Percentiles rank a stretch among this genome's conserved stretches.
Evolutionary conservation across 2,113 vertebrate species (phyloP).

Genomic region (Bothrops jararaca): DNA sequence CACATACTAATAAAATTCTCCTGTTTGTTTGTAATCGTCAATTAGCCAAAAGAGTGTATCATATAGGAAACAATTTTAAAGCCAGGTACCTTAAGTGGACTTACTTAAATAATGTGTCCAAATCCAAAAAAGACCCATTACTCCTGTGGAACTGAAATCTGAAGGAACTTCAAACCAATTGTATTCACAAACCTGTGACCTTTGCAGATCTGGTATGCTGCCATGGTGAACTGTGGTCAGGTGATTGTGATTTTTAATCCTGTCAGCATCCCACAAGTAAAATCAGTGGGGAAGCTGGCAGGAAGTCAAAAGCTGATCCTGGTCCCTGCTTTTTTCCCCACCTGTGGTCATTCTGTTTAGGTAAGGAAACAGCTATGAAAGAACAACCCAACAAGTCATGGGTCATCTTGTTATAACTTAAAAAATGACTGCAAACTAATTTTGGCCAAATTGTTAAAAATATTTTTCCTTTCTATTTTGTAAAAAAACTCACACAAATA

Average conservation of each 20-base stretch:
- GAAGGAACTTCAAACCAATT: neutral
- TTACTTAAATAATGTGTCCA: neutral
- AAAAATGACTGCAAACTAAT: neutral
- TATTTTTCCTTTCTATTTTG: neutral
- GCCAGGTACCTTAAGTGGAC: neutral
- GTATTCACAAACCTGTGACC: neutral
- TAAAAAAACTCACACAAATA: neutral
- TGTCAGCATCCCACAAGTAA: neutral
- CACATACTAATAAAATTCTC: neutral
- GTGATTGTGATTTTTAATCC: neutral
- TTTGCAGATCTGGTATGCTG: neutral
- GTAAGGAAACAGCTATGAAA: neutral
- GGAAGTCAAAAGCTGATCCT: neutral
- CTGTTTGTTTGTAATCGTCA: neutral
- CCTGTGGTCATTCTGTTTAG: neutral
- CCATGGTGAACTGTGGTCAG: neutral
- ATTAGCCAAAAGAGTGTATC: neutral
- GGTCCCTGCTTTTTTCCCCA: neutral
- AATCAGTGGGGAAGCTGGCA: neutral
- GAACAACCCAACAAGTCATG: neutral
- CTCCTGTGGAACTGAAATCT: neutral
- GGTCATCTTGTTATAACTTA: neutral
- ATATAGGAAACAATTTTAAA: neutral
- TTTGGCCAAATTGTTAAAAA: neutral
- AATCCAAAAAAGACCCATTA: neutral